Evolutionary conservation across 2,888 invertebrate genomes (phyloP).

Genomic region (Drosophila emarginata): DNA sequence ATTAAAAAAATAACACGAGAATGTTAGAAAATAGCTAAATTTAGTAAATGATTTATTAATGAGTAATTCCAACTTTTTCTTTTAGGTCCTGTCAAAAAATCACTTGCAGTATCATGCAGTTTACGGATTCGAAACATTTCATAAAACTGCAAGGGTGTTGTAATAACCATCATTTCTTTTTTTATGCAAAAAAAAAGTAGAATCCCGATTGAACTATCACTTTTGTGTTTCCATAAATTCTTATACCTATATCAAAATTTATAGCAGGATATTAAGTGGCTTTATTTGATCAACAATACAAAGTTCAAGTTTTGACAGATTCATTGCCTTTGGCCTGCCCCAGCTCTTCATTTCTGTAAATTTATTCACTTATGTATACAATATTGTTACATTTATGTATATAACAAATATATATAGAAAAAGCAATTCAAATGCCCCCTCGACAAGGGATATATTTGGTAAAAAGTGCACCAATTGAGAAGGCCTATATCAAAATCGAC

Average conservation of each 20-base stretch:
- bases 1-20: too few species aligned
- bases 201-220: neutral
- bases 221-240: neutral
- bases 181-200: neutral
- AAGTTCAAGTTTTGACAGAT: slow-evolving; percentile 38
- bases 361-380: slow-evolving; percentile 28
- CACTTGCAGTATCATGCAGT: too few species aligned
- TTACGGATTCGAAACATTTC: too few species aligned
- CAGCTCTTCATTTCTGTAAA: slow-evolving; percentile 36
- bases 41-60: too few species aligned
- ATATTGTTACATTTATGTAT: slow-evolving; percentile 18
- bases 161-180: neutral
- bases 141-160: neutral
- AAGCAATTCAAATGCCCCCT: neutral
- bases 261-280: neutral
- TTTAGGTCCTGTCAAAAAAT: too few species aligned
- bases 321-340: slow-evolving; percentile 23
- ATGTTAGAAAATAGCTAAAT: too few species aligned
- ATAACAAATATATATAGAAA: slow-evolving; percentile 11
- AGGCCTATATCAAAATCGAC: slow-evolving; percentile 56
- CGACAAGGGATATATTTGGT: slow-evolving; percentile 66
- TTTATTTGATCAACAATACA: slow-evolving; percentile 2
- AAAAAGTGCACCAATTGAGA: slow-evolving; percentile 39
- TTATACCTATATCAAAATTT: neutral
- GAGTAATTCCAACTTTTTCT: too few species aligned